These are phyloP conservation scores for Shargacucullia verbasci DNA, from an alignment of 2,888 invertebrate species.

Conservation along the genomic window DNA sequence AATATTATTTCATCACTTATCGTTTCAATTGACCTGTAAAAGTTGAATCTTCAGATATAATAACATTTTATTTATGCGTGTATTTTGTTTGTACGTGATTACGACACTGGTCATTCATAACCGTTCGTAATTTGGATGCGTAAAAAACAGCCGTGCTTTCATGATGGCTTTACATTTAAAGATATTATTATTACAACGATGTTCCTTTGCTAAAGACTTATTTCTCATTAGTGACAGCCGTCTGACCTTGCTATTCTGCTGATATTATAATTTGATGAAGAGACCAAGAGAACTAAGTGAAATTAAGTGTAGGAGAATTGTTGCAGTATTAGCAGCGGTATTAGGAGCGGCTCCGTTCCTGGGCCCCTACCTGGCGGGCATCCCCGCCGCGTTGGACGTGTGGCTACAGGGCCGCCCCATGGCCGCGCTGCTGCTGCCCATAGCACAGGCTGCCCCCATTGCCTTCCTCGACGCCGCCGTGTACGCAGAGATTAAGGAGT, in stretches of 20 bases:
- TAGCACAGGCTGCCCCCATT: slow-evolving; percentile 96
- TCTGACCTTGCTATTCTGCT: no score
- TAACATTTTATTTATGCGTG: slow-evolving; percentile 19
- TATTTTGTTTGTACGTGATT: slow-evolving; percentile 2
- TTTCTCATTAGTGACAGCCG: no score
- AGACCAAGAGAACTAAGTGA: no score
- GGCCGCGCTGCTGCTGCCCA: slow-evolving; percentile 94
- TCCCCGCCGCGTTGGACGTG: slow-evolving; percentile 98
- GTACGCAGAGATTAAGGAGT: slow-evolving; percentile 99
- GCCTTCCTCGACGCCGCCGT: slow-evolving; percentile 98
- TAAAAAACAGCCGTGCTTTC: background rate
- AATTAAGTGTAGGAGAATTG: slow-evolving; percentile 16
- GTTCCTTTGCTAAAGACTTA: no score
- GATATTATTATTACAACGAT: no score
- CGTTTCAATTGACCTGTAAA: slow-evolving; percentile 43
- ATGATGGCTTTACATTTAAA: no score
- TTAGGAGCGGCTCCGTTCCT: slow-evolving; percentile 98
- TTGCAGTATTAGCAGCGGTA: slow-evolving; percentile 95
- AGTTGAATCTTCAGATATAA: slow-evolving; percentile 16
- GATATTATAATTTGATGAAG: no score
- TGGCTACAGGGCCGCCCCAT: slow-evolving; percentile 97
- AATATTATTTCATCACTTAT: slow-evolving; percentile 48
- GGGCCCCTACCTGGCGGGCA: slow-evolving; percentile 98
- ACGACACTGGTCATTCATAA: background rate
- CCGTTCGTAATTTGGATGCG: background rate